Evolutionary conservation across 2,113 vertebrate genomes (phyloP), one percentile per base, ranked within the genome.

Genomic region (Ptilonorhynchus violaceus): DNA sequence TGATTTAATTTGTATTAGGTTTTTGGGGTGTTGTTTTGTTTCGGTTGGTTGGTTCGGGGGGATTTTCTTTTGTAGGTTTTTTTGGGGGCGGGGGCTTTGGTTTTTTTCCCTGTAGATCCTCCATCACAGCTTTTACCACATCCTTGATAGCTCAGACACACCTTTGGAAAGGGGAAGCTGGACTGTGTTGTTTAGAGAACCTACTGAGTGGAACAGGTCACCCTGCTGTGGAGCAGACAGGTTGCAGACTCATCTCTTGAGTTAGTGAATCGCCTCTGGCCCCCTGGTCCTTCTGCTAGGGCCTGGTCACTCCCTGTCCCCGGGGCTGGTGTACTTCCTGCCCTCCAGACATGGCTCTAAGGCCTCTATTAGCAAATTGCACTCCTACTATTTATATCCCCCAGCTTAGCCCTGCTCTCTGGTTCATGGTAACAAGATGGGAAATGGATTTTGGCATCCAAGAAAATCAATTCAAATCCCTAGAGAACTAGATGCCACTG

Each of bases 301-400:
- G 16, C 47, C 28, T 8, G 21, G 58, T 37, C 39, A 9, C 24
- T 20, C 74, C 41, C 62, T 24, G 70, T 37, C 28, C 37, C 75
- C 56, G 3, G n/a, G 37, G 64, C 73, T 73, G 66, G 35, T 0
- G 0, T 22, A 2, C 13, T 22, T 35, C 59, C 30, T 44, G 18
- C 55, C 20, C 66, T 47, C 39, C 4, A 3, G 58, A 30, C 31
- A 39, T 7, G 31, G 41, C 49, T 41, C 55, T 4, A 37, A 37
- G 41, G 14, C 19, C 37, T 39, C 72, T 73, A 67, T 12, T 2
- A 33, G 49, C 63, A 76, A 62, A 35, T 33, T 18, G 4, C 12
- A 5, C 30, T 41, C 13, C 6, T 18, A 21, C 74, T 62, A 0
- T 49, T 47, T 44, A 56, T 52, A 52, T 23, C 24, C 50, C 24